phyloP scores from a whole-genome alignment of 2,113 vertebrate species.

The Notothenia coriiceps region DNA sequence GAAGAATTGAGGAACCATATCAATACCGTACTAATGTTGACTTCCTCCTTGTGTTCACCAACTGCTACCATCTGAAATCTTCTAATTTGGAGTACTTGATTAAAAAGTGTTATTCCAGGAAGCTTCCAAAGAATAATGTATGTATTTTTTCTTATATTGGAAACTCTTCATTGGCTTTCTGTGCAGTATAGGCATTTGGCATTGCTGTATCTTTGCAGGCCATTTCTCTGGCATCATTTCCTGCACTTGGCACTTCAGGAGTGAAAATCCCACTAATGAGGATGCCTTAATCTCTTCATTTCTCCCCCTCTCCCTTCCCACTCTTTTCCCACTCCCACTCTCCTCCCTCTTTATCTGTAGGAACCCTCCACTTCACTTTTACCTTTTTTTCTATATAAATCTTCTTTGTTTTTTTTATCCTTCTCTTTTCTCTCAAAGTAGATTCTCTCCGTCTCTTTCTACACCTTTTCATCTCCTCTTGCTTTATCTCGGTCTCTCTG shows the following conservation, averaged over 20 bases:
- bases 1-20: background rate
- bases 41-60: background rate
- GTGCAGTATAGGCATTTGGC: conserved; percentile 16
- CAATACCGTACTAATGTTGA: background rate
- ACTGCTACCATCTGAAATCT: background rate
- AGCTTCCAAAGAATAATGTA: conserved; percentile 30
- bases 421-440: background rate
- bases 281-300: conserved; percentile 64
- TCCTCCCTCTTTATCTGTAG: background rate
- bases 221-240: conserved; percentile 31
- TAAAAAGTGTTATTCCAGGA: background rate
- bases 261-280: conserved; percentile 75
- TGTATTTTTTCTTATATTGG: background rate
- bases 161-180: conserved; percentile 34
- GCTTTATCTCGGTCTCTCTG: conserved; percentile 40
- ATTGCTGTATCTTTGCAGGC: conserved; percentile 34
- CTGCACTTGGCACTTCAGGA: conserved; percentile 42
- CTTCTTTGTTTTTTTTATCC: background rate
- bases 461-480: conserved; percentile 13
- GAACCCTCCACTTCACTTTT: conserved; percentile 9
- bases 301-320: conserved; percentile 38
- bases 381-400: conserved; percentile 1
- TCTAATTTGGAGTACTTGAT: background rate
- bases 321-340: conserved; percentile 51
- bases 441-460: conserved; percentile 24